A percentile compares a stretch with the other conserved stretches of the same genome.
These are phyloP conservation scores for Acomys russatus DNA, from an alignment of 2,797 vertebrate genomes.

Conservation along the genomic window DNA sequence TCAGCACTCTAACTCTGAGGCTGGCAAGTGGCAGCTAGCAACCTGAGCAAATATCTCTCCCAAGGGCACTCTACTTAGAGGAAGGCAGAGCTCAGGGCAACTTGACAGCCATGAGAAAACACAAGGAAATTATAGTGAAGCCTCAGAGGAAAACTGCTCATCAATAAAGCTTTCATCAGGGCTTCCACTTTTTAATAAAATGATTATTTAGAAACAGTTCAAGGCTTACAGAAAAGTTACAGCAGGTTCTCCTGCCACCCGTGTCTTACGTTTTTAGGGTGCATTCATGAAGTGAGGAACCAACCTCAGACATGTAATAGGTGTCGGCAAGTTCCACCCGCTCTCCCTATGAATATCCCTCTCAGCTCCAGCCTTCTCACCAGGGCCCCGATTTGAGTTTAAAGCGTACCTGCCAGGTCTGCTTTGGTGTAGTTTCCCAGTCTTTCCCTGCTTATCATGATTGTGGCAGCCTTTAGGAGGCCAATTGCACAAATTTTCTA, in stretches of 20 bases:
- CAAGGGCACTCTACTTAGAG: background rate
- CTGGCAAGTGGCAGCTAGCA: background rate
- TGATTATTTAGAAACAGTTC: background rate
- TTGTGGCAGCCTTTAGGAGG: background rate
- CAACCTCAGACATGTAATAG: background rate
- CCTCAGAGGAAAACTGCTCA: background rate
- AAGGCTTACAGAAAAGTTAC: constrained; percentile 30
- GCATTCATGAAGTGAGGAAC: background rate
- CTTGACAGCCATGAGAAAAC: background rate
- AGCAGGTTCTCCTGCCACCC: background rate
- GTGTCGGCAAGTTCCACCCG: background rate
- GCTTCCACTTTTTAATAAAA: background rate
- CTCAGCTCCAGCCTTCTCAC: background rate
- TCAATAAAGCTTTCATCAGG: background rate
- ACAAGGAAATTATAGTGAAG: no score
- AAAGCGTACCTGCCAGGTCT: background rate
- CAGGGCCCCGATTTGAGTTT: background rate
- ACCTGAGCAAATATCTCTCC: background rate
- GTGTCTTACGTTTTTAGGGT: background rate
- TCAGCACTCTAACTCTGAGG: constrained; percentile 34
- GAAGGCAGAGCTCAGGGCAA: background rate
- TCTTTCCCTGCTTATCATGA: background rate
- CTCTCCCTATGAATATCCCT: background rate
- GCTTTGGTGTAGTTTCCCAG: background rate
- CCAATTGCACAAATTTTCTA: background rate